phyloP scores from a whole-genome alignment of 2,113 vertebrate species.

The Corydoras sp. region DNA sequence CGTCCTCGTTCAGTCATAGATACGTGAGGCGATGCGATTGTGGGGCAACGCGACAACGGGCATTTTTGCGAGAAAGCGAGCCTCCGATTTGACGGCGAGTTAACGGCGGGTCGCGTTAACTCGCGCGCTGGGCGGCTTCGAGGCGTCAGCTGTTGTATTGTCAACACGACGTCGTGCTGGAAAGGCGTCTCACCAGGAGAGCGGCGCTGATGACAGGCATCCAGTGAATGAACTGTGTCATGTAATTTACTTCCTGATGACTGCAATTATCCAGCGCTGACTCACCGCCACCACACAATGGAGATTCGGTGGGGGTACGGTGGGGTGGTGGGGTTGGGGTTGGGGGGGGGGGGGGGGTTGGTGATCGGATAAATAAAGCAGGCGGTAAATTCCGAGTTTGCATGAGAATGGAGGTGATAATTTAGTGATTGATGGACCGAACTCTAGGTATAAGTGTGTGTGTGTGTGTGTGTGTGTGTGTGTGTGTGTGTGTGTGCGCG shows the following conservation, averaged over 20 bases:
- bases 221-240: conserved; percentile 38
- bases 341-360: too few relatives aligned
- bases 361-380: conserved; percentile 19
- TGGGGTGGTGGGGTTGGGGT: background rate
- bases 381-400: conserved; percentile 4
- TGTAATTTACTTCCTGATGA: conserved; percentile 38
- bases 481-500: background rate
- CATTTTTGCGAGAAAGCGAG: conserved; percentile 8
- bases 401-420: conserved; percentile 27
- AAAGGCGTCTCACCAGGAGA: conserved; percentile 22
- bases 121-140: conserved; percentile 19
- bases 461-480: background rate
- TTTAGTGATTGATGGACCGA: conserved; percentile 19
- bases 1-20: too few relatives aligned
- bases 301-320: background rate
- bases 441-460: background rate
- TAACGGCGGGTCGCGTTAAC: conserved; percentile 17
- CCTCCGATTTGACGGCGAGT: conserved; percentile 14
- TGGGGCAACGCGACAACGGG: background rate
- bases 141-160: conserved; percentile 26
- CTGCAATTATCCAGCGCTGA: conserved; percentile 34
- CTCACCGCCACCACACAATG: conserved; percentile 10
- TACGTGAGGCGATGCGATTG: background rate
- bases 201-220: conserved; percentile 29
- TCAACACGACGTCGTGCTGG: conserved; percentile 9